A percentile compares a stretch with the other conserved stretches of the same genome.
These are phyloP conservation scores for Dyspetes luteomarginatus DNA, from an alignment of 2,888 invertebrate genomes.

Conservation along the genomic window DNA sequence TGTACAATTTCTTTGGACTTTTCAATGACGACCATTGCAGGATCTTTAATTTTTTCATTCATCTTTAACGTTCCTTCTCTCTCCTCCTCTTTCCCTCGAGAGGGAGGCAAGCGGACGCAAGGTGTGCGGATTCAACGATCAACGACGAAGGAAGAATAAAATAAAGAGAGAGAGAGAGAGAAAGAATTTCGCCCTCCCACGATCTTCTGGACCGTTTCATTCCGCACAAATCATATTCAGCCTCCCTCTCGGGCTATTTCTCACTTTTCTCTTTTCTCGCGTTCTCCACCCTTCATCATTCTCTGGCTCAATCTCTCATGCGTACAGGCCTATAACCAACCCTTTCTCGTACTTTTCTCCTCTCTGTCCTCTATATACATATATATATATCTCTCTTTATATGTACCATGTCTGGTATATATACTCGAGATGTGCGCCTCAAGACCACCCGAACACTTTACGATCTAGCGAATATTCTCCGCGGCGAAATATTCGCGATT, in stretches of 20 bases:
- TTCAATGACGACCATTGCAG: neutral
- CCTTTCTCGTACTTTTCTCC: slow-evolving; percentile 50
- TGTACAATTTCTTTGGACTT: neutral
- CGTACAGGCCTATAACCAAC: slow-evolving; percentile 41
- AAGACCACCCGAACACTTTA: slow-evolving; percentile 67
- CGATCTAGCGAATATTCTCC: slow-evolving; percentile 63
- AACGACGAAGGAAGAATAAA: slow-evolving; percentile 26
- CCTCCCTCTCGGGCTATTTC: slow-evolving; percentile 30
- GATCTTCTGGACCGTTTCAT: slow-evolving; percentile 64
- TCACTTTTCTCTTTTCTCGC: slow-evolving; percentile 33
- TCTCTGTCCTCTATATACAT: slow-evolving; percentile 14
- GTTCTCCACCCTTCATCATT: slow-evolving; percentile 60
- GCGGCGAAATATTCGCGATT: slow-evolving; percentile 69
- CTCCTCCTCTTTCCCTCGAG: neutral
- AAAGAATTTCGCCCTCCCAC: slow-evolving; percentile 60
- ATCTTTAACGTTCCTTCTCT: neutral
- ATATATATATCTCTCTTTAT: neutral
- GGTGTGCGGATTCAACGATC: slow-evolving; percentile 1
- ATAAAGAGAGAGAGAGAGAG: slow-evolving; percentile 9
- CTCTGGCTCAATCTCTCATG: slow-evolving; percentile 58
- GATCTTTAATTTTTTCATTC: neutral
- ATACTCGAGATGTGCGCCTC: slow-evolving; percentile 25
- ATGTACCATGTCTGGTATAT: neutral
- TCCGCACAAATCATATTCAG: slow-evolving; percentile 62
- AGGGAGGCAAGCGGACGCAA: neutral